Conservation (phyloP, 2,888 invertebrate species). For the Galerucella pusilla region DNA sequence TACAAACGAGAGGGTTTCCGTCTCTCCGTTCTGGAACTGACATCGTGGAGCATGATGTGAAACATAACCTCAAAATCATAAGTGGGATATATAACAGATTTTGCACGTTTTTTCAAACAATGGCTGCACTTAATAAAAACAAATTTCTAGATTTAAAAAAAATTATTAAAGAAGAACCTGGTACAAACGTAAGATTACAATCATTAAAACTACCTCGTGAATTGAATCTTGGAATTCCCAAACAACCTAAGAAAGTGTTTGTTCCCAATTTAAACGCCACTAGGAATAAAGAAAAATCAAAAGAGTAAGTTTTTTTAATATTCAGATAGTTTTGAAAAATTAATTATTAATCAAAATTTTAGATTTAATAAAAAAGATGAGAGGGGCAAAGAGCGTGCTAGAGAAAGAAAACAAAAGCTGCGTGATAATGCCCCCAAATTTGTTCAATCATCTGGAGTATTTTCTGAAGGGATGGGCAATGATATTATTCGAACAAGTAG, state of each 20-base stretch:
- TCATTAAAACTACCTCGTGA: constrained; percentile 59
- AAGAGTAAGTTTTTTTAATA: constrained; percentile 50
- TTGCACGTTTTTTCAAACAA: constrained; percentile 19
- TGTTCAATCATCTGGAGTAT: constrained; percentile 59
- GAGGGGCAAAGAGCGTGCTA: constrained; percentile 37
- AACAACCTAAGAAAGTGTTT: constrained; percentile 58
- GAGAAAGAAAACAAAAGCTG: constrained; percentile 29
- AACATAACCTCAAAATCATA: constrained; percentile 23
- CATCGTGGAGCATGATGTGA: constrained; percentile 13
- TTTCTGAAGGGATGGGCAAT: constrained; percentile 59
- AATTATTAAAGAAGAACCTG: constrained; percentile 36
- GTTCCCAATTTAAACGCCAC: constrained; percentile 60
- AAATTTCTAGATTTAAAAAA: constrained; percentile 35
- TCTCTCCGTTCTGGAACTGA: no score
- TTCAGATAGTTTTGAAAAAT: neutral
- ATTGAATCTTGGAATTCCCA: constrained; percentile 58
- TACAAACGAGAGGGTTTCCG: no score
- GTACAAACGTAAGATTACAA: constrained; percentile 50
- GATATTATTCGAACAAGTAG: constrained; percentile 40
- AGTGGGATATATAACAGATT: neutral
- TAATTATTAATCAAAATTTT: constrained; percentile 5
- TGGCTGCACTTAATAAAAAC: constrained; percentile 32
- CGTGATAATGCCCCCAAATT: constrained; percentile 41
- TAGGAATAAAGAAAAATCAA: constrained; percentile 58
- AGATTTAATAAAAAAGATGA: constrained; percentile 39